Evolutionary conservation across 37 sponge, comb jelly and placozoan genomes (phyloP).

Genomic region (Trichoplax adhaerens): DNA sequence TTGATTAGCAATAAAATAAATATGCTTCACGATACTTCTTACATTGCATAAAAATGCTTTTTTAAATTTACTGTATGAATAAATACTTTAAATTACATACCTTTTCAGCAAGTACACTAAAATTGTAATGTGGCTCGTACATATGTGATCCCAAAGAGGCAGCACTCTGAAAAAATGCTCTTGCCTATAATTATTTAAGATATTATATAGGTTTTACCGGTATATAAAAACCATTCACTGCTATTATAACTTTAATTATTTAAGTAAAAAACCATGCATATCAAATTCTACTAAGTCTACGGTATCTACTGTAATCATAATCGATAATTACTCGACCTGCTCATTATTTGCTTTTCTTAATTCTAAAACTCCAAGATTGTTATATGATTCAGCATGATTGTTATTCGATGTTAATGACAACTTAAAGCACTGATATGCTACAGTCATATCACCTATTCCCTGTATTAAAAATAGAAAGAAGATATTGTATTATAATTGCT

Average conservation of each 20-base stretch:
- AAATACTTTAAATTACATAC: conserved; percentile 15
- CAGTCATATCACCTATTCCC: conserved; percentile 63
- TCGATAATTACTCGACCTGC: conserved; percentile 23
- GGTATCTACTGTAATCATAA: too few relatives aligned
- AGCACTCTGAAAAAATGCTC: conserved; percentile 72
- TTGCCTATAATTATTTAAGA: conserved; percentile 24
- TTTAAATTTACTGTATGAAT: neutral
- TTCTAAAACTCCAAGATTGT: conserved; percentile 92
- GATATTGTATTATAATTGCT: neutral
- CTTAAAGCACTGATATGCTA: conserved; percentile 86
- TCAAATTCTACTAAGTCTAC: too few relatives aligned
- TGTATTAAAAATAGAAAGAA: conserved; percentile 4
- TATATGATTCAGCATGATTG: conserved; percentile 89
- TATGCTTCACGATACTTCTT: neutral
- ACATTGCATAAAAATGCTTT: neutral
- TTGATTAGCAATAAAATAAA: neutral
- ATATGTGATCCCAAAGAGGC: conserved; percentile 33
- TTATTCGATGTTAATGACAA: conserved; percentile 67
- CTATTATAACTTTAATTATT: too few relatives aligned
- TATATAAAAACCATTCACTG: too few relatives aligned
- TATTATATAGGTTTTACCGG: neutral
- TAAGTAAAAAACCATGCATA: too few relatives aligned
- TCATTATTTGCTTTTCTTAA: conserved; percentile 59
- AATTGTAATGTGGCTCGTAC: conserved; percentile 91
- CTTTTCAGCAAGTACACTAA: conserved; percentile 49